phyloP scores from a whole-genome alignment of 2,888 invertebrate species.

The Oconnorella tubifera region DNA sequence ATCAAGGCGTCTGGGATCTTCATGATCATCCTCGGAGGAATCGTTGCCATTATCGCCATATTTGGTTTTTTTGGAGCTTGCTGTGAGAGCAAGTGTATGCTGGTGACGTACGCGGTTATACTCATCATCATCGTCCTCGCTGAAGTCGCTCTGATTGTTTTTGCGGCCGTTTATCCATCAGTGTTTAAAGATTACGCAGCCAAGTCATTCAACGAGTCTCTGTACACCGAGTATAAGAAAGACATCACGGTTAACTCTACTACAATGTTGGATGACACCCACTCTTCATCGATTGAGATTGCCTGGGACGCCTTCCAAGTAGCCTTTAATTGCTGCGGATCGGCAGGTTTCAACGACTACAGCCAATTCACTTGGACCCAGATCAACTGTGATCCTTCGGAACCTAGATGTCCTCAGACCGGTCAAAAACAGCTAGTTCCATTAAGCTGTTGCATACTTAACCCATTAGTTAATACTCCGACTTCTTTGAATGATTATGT shows the following conservation, averaged over 20 bases:
- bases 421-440: neutral
- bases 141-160: constrained; percentile 13
- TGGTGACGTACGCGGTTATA: neutral
- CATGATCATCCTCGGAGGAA: constrained; percentile 14
- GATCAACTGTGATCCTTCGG: neutral
- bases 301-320: neutral
- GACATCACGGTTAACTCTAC: neutral
- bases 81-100: constrained; percentile 15
- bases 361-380: neutral
- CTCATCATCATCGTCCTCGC: constrained; percentile 9
- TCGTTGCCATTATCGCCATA: constrained; percentile 1
- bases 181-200: neutral
- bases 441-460: neutral
- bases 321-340: neutral
- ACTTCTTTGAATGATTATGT: neutral
- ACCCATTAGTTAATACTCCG: neutral
- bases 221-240: neutral
- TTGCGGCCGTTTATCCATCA: constrained; percentile 5
- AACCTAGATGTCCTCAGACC: too few species aligned
- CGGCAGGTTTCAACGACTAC: neutral
- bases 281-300: neutral
- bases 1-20: constrained; percentile 11
- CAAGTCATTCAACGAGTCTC: neutral
- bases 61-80: constrained; percentile 16
- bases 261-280: neutral